Evolutionary conservation across 2,113 vertebrate genomes (phyloP), one percentile per base, ranked within the genome.

Genomic region (Pteronura brasiliensis): DNA sequence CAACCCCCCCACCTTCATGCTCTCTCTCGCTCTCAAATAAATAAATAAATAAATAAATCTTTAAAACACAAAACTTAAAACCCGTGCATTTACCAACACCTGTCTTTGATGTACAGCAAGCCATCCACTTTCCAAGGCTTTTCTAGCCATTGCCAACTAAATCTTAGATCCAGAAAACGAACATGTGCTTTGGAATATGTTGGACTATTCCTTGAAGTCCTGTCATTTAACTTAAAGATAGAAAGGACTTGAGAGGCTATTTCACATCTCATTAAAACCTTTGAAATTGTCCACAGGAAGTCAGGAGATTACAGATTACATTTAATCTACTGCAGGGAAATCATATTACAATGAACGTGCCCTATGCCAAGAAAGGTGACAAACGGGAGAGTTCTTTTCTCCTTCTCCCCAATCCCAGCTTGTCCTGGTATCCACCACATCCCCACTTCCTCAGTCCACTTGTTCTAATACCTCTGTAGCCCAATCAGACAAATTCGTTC

Each of bases 221-320:
- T 95, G 47, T 74, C 88, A 98, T 95, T 93, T 94, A 77, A 97
- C 88, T 95, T 94, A 76, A 95, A 98, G 69, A 93, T 84, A 85
- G 34, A 44, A 97, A 92, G 91, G 80, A 76, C 63, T 27, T 97
- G 52, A 92, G 93, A 98, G 72, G 85, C 93, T 97, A 89, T 97
- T 71, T 74, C 5, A 3, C 0, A 44, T 87, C 88, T 97, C 90
- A 95, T 47, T 77, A 93, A 94, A 98, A 98, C 79, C 55, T 77
- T 3, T 95, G 96, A 71, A 92, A 95, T 42, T 97, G 95, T 86
- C 95, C 97, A 0, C 0, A 88, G 92, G 71, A 97, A 97, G 61
- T 29, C 96, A 95, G 85, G 97, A 97, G 93, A 90, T 65, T 93
- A 23, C 1, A 95, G 94, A 52, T 29, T 95, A 55, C 20, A 76